phyloP scores from a whole-genome alignment of 2,797 vertebrate species.

The Hyperoplus immaculatus region DNA sequence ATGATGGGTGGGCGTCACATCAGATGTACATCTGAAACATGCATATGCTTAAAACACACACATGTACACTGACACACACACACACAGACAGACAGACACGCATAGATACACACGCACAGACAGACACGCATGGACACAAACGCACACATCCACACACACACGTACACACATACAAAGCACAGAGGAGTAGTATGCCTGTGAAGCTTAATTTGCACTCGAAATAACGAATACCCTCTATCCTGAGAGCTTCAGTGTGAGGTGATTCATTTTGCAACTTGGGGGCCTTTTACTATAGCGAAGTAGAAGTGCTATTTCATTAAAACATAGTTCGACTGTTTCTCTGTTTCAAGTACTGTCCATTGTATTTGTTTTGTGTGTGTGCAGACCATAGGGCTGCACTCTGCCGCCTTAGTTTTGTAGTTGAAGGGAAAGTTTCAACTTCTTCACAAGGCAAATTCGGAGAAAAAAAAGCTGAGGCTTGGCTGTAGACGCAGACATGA shows the following conservation, averaged over 20 bases:
- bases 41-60: conserved; percentile 23
- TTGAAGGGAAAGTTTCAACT: background rate
- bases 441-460: conserved; percentile 11
- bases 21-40: conserved; percentile 38
- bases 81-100: too few species aligned
- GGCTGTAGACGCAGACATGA: conserved; percentile 17
- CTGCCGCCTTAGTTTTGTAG: background rate
- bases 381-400: background rate
- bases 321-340: background rate
- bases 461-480: conserved; percentile 18
- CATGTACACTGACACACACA: too few species aligned
- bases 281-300: background rate
- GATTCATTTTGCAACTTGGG: background rate
- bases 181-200: conserved; percentile 9
- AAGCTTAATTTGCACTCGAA: conserved; percentile 12
- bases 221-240: conserved; percentile 16
- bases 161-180: conserved; percentile 10
- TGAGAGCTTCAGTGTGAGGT: background rate
- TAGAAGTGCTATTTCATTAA: background rate
- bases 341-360: background rate
- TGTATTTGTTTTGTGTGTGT: background rate
- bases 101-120: too few species aligned
- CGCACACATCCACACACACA: conserved; percentile 10
- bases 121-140: background rate
- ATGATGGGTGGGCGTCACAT: conserved; percentile 50